These are phyloP conservation scores for Hiodon alosoides DNA, from an alignment of 2,113 vertebrate species.

Conservation along the genomic window DNA sequence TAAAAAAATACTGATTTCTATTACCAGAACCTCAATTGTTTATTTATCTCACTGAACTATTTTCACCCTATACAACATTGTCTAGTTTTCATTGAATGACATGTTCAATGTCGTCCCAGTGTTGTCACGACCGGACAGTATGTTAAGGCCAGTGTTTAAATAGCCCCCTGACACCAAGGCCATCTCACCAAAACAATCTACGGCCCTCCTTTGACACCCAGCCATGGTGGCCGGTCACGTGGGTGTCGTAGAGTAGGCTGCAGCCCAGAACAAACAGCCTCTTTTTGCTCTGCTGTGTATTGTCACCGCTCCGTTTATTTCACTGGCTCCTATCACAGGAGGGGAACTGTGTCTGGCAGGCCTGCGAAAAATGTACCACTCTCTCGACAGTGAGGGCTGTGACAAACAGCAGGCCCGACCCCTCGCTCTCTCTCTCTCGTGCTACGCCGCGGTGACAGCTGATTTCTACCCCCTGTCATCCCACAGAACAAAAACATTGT, in stretches of 20 bases:
- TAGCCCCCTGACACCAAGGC: not conserved
- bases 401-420: not conserved
- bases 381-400: conserved; percentile 5
- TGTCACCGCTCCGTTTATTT: not conserved
- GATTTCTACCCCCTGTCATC: not conserved
- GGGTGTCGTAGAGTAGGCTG: not conserved
- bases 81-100: not conserved
- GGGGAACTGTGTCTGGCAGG: not conserved
- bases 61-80: not conserved
- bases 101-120: not conserved
- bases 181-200: not conserved
- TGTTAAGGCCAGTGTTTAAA: not conserved
- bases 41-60: conserved; percentile 38
- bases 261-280: not conserved
- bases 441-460: not conserved
- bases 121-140: not conserved
- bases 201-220: not conserved
- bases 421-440: not conserved
- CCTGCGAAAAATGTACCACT: not conserved
- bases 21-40: conserved; percentile 49
- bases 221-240: not conserved
- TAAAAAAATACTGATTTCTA: conserved; percentile 50
- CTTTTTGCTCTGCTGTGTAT: not conserved
- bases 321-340: not conserved
- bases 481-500: not conserved